Conservation (phyloP, 2,888 invertebrate species). For the Elegia similella region DNA sequence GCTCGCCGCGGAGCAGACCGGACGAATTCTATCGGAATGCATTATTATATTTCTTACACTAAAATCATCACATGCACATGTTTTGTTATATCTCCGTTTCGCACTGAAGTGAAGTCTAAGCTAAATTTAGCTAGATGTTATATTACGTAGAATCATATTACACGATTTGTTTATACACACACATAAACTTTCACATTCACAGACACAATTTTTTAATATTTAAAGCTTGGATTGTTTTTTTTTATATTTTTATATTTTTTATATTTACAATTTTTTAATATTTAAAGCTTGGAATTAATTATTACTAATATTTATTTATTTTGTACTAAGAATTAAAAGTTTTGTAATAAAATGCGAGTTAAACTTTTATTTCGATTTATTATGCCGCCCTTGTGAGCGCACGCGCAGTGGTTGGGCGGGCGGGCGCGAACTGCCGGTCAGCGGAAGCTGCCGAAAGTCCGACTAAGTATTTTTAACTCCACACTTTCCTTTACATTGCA, state of each 20-base stretch:
- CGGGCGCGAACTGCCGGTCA: constrained; percentile 56
- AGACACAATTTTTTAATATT: neutral
- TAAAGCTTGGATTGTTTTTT: neutral
- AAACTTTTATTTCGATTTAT: constrained; percentile 8
- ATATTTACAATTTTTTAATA: neutral
- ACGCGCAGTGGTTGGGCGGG: constrained; percentile 68
- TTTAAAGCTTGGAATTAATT: constrained; percentile 1
- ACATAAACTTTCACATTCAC: neutral
- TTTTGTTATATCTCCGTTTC: neutral
- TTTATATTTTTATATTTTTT: neutral
- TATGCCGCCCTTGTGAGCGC: constrained; percentile 56
- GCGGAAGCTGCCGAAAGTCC: constrained; percentile 61
- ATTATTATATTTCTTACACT: constrained; percentile 36
- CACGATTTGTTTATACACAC: constrained; percentile 7
- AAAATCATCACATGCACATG: neutral
- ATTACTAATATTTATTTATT: neutral
- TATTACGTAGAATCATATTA: neutral
- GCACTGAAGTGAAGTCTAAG: neutral
- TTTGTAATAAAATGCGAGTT: neutral
- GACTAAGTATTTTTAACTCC: constrained; percentile 72
- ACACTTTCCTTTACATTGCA: constrained; percentile 40
- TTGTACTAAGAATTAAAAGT: neutral
- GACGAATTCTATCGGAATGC: constrained; percentile 64
- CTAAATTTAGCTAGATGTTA: neutral
- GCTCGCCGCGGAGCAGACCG: constrained; percentile 39